Percentiles rank a stretch among this genome's conserved stretches.
Evolutionary conservation across 2,888 invertebrate genomes (phyloP).

Genomic region (Athripsodes cinereus): DNA sequence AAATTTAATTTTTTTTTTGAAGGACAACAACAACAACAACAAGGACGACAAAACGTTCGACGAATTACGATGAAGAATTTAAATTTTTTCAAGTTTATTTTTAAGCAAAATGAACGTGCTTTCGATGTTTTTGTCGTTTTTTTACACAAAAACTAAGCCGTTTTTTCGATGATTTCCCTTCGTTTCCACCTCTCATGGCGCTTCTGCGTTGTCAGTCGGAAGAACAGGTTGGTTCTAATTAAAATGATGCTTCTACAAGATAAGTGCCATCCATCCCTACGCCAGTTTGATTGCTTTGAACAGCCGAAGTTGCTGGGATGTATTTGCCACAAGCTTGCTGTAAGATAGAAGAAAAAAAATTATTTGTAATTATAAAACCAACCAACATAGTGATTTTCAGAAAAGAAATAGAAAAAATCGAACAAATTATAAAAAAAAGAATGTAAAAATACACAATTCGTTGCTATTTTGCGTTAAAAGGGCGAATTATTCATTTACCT

Average conservation of each 20-base stretch:
- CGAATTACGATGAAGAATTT: no score
- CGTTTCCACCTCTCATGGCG: not conserved
- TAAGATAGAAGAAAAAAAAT: conserved; percentile 32
- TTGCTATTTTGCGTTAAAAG: no score
- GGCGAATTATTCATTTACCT: no score
- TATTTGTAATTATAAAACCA: not conserved
- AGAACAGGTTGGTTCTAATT: conserved; percentile 31
- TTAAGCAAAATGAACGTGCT: conserved; percentile 3
- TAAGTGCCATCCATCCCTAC: conserved; percentile 81
- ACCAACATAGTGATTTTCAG: not conserved
- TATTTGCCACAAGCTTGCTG: conserved; percentile 83
- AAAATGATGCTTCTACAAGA: conserved; percentile 80
- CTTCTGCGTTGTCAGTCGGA: not conserved
- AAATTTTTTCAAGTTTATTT: no score
- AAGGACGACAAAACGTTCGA: no score
- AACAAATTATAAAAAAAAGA: no score
- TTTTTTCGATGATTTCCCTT: not conserved
- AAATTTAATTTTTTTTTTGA: no score
- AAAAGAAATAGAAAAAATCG: no score
- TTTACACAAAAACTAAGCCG: not conserved
- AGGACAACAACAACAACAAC: no score
- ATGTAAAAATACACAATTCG: no score
- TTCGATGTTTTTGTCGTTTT: conserved; percentile 4
- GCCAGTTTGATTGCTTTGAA: conserved; percentile 73
- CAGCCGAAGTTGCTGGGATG: conserved; percentile 78